phyloP scores from a whole-genome alignment of 23 tunicate genomes.

The Halocynthia aurantium region DNA sequence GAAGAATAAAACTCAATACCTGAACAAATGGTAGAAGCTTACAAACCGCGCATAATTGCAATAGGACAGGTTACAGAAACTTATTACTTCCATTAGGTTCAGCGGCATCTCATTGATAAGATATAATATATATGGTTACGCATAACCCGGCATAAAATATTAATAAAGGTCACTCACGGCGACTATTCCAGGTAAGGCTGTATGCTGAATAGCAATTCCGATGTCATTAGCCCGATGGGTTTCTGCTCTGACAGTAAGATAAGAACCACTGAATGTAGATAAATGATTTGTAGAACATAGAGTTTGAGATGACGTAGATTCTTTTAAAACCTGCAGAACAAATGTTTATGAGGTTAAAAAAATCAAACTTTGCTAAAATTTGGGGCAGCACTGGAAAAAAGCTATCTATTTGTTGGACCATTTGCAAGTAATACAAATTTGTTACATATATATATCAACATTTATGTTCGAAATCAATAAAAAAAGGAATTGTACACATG shows the following conservation, averaged over 20 bases:
- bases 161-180: not conserved
- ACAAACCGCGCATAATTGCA: not conserved
- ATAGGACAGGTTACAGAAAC: too few species aligned
- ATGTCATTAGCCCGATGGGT: not conserved
- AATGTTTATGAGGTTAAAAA: not conserved
- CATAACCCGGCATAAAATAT: not conserved
- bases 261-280: constrained; percentile 30
- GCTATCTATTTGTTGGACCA: too few species aligned
- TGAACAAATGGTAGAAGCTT: constrained; percentile 40
- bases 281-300: constrained; percentile 50
- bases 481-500: too few species aligned
- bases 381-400: too few species aligned
- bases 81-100: too few species aligned
- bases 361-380: too few species aligned
- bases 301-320: constrained; percentile 64
- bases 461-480: too few species aligned
- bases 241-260: constrained; percentile 7
- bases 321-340: constrained; percentile 26
- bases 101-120: not conserved
- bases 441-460: too few species aligned
- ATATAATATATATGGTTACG: not conserved
- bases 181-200: constrained; percentile 8
- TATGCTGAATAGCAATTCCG: not conserved
- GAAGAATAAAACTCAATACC: not conserved
- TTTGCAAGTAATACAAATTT: not conserved